phyloP scores from a whole-genome alignment of 2,797 vertebrate genomes.

The Lerista edwardsae region DNA sequence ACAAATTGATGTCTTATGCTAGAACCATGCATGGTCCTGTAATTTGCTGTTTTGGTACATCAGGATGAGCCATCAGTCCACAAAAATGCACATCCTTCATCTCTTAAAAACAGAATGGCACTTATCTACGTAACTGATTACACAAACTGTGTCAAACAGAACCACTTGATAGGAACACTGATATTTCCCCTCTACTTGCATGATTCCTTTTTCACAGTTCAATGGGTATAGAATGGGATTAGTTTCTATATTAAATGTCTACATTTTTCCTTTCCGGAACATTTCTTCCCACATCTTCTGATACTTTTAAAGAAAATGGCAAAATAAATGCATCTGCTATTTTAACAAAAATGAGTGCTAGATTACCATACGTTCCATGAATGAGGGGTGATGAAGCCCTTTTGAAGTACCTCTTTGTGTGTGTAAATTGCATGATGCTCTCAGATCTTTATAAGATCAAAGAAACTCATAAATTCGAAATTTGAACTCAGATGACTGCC shows the following conservation, averaged over 20 bases:
- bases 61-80: neutral
- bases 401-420: slow-evolving; percentile 55
- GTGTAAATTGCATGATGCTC: slow-evolving; percentile 63
- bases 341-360: slow-evolving; percentile 51
- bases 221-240: neutral
- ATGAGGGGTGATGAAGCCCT: slow-evolving; percentile 39
- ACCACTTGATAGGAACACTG: too few relatives aligned
- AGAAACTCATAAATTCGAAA: slow-evolving; percentile 58
- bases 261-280: slow-evolving; percentile 19
- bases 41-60: neutral
- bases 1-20: neutral
- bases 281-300: slow-evolving; percentile 16
- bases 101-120: neutral
- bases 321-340: slow-evolving; percentile 40
- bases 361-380: slow-evolving; percentile 32
- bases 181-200: neutral
- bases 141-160: neutral
- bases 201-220: neutral
- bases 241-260: too few relatives aligned
- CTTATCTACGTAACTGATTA: neutral
- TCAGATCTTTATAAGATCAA: slow-evolving; percentile 67
- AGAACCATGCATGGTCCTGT: neutral
- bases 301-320: slow-evolving; percentile 22
- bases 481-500: slow-evolving; percentile 52
- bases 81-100: too few relatives aligned